Evolutionary conservation across 23 tunicate genomes (phyloP), one percentile per base, ranked within the genome.

Genomic region (Halocynthia aurantium): DNA sequence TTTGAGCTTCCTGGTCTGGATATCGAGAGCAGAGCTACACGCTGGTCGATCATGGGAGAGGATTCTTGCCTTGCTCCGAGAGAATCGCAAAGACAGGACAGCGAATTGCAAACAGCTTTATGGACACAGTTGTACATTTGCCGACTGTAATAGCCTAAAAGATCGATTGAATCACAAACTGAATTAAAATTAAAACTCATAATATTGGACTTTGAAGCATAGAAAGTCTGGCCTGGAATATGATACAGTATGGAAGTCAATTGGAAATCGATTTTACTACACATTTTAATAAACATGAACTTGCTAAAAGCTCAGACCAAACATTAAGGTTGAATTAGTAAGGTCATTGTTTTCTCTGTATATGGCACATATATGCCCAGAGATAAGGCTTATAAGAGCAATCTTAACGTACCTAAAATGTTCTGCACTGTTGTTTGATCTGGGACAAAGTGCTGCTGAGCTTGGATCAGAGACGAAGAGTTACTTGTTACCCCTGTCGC

Each of bases 1-100:
- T 88, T 84, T 52, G 96, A 84, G 67, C 96, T 89, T 12, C 84
- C 96, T 64, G 96, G 96, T 70, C 96, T 74, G 19, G 88, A 89
- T 55, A 80, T 75, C 18, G 58, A 62, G 21, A 74, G 21, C 21
- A 56, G 22, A 15, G 18, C 78, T 0, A n/a, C 6, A 21, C 62
- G 78, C 8, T 10, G 64, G 12, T 74, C 63, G 9, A 65, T 65
- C 31, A 10, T 74, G 65, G 7, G 31, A 69, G 31, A 56, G 8
- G 21, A 52, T 61, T 57, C 15, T 22, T 71, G 75, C 11, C 81
- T 82, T 7, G 78, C 67, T 52, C 81, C 82, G 51, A 89, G 62
- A 6, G 88, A 88, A 6, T 53, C 52, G 17, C 77, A 63, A 20
- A 89, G 77, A 21, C 81, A 55, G 49, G 64, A 7, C n/a, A 89